Percentiles rank a stretch among this genome's conserved stretches.
phyloP scores from a whole-genome alignment of 2,797 vertebrate genomes.

The Helarctos malayanus region DNA sequence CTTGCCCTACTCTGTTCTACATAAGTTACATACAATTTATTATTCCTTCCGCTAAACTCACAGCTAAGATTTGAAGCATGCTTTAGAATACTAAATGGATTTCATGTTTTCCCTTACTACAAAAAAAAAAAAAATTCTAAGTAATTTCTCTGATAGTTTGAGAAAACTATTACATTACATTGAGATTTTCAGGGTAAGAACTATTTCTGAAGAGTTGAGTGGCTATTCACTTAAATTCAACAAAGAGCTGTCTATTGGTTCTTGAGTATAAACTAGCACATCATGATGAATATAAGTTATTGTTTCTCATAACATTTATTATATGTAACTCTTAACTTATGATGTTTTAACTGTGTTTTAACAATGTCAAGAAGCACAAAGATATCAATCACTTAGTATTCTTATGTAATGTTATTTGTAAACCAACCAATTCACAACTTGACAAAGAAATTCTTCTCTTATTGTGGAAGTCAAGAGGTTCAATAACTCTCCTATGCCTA shows the following conservation, averaged over 20 bases:
- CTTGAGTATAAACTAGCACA: not conserved
- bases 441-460: conserved; percentile 37
- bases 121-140: conserved; percentile 14
- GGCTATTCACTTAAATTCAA: conserved; percentile 59
- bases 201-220: conserved; percentile 54
- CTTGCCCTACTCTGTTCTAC: not conserved
- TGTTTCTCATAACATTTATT: conserved; percentile 20
- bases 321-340: not conserved
- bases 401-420: not conserved
- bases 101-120: not conserved
- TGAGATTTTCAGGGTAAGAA: conserved; percentile 45
- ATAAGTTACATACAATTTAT: not conserved
- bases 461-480: conserved; percentile 35
- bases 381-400: not conserved
- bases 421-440: conserved; percentile 42
- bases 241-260: not conserved
- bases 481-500: not conserved
- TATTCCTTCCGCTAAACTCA: conserved; percentile 11
- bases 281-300: not conserved
- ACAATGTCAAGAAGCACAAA: not conserved
- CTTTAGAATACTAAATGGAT: conserved; percentile 31
- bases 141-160: not conserved
- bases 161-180: not conserved
- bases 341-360: not conserved
- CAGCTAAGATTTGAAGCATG: not conserved